Evolutionary conservation across 2,113 vertebrate species (phyloP), one percentile per base, ranked within the genome.

Genomic region (Larimichthys crocea): DNA sequence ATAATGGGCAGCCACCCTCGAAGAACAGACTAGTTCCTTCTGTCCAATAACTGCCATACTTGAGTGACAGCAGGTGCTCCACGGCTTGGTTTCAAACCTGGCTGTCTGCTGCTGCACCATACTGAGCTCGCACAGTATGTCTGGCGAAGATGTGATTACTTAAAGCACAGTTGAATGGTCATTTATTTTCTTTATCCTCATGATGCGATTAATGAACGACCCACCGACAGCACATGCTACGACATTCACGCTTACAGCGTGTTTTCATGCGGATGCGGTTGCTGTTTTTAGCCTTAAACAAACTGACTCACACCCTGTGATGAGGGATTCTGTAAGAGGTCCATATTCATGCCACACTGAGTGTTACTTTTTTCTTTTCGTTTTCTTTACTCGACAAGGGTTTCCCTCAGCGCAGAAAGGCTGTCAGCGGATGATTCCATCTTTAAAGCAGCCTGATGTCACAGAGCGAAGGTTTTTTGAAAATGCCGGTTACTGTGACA

Each of bases 51-150:
- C 67, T 5, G 48, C 75, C 26, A 60, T 11, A 74, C 71, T 76
- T 89, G 82, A 87, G 72, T 66, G 85, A 84, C 75, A 74, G 83
- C 93, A 92, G 90, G 89, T 92, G 86, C 62, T 79, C 48, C n/a
- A 10, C 20, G 11, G 61, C 42, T 52, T n/a, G 19, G 53, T 71
- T 52, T 64, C 63, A 53, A 68, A 74, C 67, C 64, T 85, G 74
- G 50, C 22, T 24, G 17, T 73, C 69, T 72, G 75, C 46, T 24
- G 77, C 56, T 4, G 4, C 31, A 3, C 17, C 20, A 4, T 74
- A 10, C 10, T 15, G 46, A 52, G 52, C 73, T 24, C 6, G 29
- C 46, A 2, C 48, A 10, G 10, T 12, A 3, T 6, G 20, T 0
- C n/a, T 2, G 3, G 31, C 26, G n/a, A 53, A 46, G 7, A 65